Base-by-base conservation (phyloP, 2,888 invertebrate species). In the Netelia virgata region DNA sequence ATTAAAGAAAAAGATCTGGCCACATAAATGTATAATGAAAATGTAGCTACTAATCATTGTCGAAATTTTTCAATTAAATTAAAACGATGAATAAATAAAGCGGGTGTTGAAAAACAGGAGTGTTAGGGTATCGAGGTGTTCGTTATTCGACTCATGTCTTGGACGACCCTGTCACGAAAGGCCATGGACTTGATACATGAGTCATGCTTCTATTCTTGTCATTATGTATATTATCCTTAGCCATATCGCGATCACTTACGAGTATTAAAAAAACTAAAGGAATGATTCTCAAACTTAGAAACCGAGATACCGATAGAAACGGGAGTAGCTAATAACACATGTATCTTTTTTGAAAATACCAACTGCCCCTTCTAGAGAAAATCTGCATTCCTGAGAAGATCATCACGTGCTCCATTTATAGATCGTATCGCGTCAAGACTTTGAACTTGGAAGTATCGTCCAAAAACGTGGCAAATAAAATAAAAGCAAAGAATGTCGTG, bases 181-280 rank as follows among this genome's bases (percentile, higher is more conserved):
- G 81, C 69, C 77, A 73, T 64, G 50, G 61, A 81, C 57, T 84
- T 23, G 36, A 70, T 69, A 20, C 20, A 70, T 84, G 84, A 84
- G 55, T 84, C 84, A 84, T 64, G 23, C 36, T 36, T 41, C 81
- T 78, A 84, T 84, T 84, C 76, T 55, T 63, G 69, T 64, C 73
- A 16, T 50, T 57, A 20, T 16, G 47, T 81, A 36, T 36, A 36
- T 77, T 81, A 81, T 72, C 68, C 47, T 14, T 69, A 18, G 55
- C 23, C 59, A 16, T 47, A 57, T 76, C 50, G 36, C 14, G 11
- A 28, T 41, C 3, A 53, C n/a, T 28, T n/a, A 10, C 14, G 10
- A 47, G 28, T 16, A 28, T 47, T 50, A 79, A 75, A 69, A 74
- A 36, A 10, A 1, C 41, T n/a, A 50, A 36, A 64, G 55, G 18